Evolutionary conservation across 2,797 vertebrate genomes (phyloP).

Genomic region (Neostethus bicornis): DNA sequence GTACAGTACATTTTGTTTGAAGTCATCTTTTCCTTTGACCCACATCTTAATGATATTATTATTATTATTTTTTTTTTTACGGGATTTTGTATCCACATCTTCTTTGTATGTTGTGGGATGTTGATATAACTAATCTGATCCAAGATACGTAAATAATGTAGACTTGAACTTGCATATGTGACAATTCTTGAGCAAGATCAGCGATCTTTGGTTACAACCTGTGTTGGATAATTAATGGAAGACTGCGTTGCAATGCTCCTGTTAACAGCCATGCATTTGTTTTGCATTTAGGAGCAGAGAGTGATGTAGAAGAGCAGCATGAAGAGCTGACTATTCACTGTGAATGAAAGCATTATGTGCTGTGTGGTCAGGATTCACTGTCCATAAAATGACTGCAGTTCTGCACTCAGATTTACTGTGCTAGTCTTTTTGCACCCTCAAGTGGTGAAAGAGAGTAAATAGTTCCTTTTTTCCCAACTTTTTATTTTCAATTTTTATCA

Average conservation of each 20-base stretch:
- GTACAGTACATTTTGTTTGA: slow-evolving; percentile 18
- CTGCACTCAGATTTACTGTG: slow-evolving; percentile 8
- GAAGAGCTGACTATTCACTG: slow-evolving; percentile 59
- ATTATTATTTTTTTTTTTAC: slow-evolving; percentile 26
- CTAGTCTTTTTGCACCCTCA: slow-evolving; percentile 53
- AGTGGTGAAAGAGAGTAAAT: slow-evolving; percentile 26
- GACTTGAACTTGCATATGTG: neutral
- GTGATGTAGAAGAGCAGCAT: slow-evolving; percentile 48
- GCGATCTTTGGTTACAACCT: neutral
- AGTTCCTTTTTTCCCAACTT: too few species aligned
- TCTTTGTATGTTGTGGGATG: neutral
- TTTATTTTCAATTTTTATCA: too few species aligned
- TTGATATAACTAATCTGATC: neutral
- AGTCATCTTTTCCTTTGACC: slow-evolving; percentile 30
- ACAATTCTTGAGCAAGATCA: neutral
- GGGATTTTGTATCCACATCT: slow-evolving; percentile 12
- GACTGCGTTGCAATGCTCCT: slow-evolving; percentile 31
- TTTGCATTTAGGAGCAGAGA: slow-evolving; percentile 31
- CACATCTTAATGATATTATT: slow-evolving; percentile 21
- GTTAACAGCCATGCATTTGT: slow-evolving; percentile 55
- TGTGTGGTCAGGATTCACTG: slow-evolving; percentile 43
- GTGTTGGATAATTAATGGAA: neutral
- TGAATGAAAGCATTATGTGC: slow-evolving; percentile 61
- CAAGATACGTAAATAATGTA: slow-evolving; percentile 6
- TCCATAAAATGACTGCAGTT: slow-evolving; percentile 18